Conservation (phyloP, 2,888 invertebrate genomes). For the Neria commutata region DNA sequence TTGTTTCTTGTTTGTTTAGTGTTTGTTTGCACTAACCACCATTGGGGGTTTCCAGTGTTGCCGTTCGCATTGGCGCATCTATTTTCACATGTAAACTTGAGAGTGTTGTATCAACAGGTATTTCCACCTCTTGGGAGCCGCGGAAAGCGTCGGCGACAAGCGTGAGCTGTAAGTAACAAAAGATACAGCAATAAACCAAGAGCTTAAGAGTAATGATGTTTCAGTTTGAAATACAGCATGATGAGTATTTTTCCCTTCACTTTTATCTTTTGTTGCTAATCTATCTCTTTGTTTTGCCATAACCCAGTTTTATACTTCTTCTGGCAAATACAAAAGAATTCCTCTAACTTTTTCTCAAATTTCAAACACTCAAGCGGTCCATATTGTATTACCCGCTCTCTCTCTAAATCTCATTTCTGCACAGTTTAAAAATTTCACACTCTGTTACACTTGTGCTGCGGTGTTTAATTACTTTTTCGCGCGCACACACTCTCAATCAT, state of each 20-base stretch:
- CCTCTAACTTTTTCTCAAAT: not conserved
- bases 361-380: too few relatives aligned
- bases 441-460: not conserved
- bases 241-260: constrained; percentile 3
- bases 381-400: too few relatives aligned
- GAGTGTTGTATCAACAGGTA: constrained; percentile 58
- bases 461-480: not conserved
- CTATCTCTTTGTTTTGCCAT: constrained; percentile 39
- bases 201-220: too few relatives aligned
- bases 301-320: constrained; percentile 47
- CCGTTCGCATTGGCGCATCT: constrained; percentile 57
- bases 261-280: constrained; percentile 9
- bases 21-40: constrained; percentile 59
- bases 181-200: too few relatives aligned
- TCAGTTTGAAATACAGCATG: not conserved
- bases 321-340: constrained; percentile 7
- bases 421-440: too few relatives aligned
- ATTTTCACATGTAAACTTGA: constrained; percentile 60
- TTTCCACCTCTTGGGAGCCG: constrained; percentile 55
- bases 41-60: constrained; percentile 60
- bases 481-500: not conserved
- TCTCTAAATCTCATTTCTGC: too few relatives aligned
- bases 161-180: constrained; percentile 44
- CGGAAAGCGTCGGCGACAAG: constrained; percentile 53
- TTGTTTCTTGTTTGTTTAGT: constrained; percentile 20